These are phyloP conservation scores for Octonoba sinensis DNA, from an alignment of 2,888 invertebrate genomes.

Conservation along the genomic window DNA sequence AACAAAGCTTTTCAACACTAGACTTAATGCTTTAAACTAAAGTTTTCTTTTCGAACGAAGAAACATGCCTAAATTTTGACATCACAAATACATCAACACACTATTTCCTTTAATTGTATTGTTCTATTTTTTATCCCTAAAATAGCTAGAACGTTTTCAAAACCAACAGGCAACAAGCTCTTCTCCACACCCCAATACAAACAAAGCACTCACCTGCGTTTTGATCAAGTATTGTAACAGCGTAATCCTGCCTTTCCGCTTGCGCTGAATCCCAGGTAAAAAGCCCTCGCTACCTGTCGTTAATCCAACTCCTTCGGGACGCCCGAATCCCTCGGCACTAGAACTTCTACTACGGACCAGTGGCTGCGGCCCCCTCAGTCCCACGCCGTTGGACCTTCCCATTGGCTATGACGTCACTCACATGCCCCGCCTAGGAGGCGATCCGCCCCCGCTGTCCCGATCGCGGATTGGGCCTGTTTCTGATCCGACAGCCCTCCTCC, in stretches of 20 bases:
- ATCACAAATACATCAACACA: no score
- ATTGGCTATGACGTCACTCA: constrained; percentile 44
- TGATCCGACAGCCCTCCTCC: not conserved
- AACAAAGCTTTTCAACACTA: no score
- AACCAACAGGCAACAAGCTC: no score
- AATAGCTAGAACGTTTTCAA: no score
- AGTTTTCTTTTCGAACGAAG: no score
- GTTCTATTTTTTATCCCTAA: no score
- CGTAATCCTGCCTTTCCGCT: constrained; percentile 38
- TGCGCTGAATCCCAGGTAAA: constrained; percentile 18
- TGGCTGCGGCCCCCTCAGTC: constrained; percentile 33
- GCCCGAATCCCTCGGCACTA: constrained; percentile 46
- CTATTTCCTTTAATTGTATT: no score
- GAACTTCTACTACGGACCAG: constrained; percentile 60
- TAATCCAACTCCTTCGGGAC: constrained; percentile 52
- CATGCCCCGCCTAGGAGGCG: constrained; percentile 33
- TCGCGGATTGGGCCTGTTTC: constrained; percentile 35
- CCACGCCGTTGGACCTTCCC: constrained; percentile 9
- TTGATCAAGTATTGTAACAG: constrained; percentile 23
- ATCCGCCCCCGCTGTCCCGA: constrained; percentile 47
- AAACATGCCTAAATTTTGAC: no score
- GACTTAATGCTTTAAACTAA: no score
- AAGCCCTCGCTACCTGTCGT: constrained; percentile 2
- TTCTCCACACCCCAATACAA: no score
- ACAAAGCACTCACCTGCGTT: constrained; percentile 37